Conservation (phyloP, 2,888 invertebrate genomes). For the Trichogramma dendrolimi region DNA sequence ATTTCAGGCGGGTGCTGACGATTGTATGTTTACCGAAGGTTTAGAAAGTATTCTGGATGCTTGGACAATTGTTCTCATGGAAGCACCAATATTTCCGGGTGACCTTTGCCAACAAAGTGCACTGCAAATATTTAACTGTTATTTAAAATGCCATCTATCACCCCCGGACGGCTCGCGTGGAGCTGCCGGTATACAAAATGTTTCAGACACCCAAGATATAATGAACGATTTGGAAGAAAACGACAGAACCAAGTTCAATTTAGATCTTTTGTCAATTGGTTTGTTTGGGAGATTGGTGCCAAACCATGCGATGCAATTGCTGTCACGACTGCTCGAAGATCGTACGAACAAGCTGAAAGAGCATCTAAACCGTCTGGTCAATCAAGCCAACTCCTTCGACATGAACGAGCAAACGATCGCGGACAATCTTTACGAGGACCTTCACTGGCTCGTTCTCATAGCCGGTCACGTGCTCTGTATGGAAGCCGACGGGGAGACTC, state of each 20-base stretch:
- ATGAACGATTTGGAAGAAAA: conserved; percentile 60
- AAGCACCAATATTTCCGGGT: conserved; percentile 49
- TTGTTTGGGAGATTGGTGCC: conserved; percentile 61
- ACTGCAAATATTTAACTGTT: conserved; percentile 70
- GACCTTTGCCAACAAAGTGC: conserved; percentile 50
- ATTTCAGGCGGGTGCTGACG: conserved; percentile 51
- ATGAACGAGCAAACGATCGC: conserved; percentile 49
- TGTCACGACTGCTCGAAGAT: conserved; percentile 66
- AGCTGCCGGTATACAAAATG: conserved; percentile 56
- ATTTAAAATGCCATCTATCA: conserved; percentile 73
- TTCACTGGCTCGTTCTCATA: conserved; percentile 85
- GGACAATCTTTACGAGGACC: conserved; percentile 74
- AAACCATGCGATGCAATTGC: conserved; percentile 62
- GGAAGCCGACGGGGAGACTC: conserved; percentile 65
- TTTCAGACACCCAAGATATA: conserved; percentile 58
- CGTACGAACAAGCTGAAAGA: conserved; percentile 59
- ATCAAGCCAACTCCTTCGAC: conserved; percentile 32
- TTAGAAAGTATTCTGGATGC: conserved; percentile 66
- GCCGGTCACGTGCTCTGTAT: conserved; percentile 65
- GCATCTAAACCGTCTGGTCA: conserved; percentile 47
- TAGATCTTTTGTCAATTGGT: conserved; percentile 69
- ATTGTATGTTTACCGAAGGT: conserved; percentile 63
- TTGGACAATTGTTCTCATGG: conserved; percentile 61
- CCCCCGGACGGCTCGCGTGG: conserved; percentile 73
- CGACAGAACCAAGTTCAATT: conserved; percentile 64